Percentiles rank a stretch among this genome's conserved stretches.
phyloP scores from a whole-genome alignment of 2,113 vertebrate genomes.

The Falco punctatus region DNA sequence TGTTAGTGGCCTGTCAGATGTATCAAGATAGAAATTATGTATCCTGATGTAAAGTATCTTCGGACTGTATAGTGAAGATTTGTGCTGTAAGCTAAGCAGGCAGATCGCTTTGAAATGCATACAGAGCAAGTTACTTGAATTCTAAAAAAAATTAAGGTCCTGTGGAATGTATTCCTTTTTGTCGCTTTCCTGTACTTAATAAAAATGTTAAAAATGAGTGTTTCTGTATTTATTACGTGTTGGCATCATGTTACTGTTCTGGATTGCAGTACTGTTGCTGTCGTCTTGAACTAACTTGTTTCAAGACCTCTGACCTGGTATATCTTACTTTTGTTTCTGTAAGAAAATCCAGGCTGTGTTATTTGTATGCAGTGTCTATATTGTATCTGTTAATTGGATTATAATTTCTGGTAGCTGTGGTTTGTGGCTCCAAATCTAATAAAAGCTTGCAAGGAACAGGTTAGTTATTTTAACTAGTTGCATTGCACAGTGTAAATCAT shows the following conservation, averaged over 20 bases:
- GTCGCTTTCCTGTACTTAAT: not conserved
- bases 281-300: not conserved
- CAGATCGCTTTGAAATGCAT: not conserved
- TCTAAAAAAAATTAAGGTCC: not conserved
- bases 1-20: not conserved
- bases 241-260: fast-evolving
- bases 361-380: not conserved
- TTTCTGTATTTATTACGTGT: not conserved
- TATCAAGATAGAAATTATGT: not conserved
- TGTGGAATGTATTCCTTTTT: not conserved
- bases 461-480: not conserved
- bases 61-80: not conserved
- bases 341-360: not conserved
- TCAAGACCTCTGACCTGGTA: not conserved
- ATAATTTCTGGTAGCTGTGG: not conserved
- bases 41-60: not conserved
- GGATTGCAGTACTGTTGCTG: not conserved
- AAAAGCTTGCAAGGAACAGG: not conserved
- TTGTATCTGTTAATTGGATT: not conserved
- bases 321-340: not conserved
- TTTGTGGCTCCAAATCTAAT: not conserved
- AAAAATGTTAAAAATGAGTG: not conserved
- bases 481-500: not conserved
- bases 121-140: not conserved
- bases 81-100: not conserved